Evolutionary conservation across 2,888 invertebrate species (phyloP), one percentile per base, ranked within the genome.

Genomic region (Drosophila crucigera): DNA sequence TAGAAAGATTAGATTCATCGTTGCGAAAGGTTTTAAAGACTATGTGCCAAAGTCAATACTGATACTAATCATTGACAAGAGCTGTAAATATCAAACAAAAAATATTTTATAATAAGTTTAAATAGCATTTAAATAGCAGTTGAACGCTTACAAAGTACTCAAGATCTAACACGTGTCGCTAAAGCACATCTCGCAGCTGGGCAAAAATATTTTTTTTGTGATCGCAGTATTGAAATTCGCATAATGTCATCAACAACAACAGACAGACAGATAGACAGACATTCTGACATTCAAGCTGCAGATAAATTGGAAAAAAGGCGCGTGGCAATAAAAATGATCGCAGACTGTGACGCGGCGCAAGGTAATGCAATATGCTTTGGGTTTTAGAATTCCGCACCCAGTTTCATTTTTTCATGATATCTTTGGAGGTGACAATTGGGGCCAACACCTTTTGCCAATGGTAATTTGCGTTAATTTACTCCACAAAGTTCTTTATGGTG

Each of bases 391-490:
- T 82, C 88, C 87, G 78, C 87, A 77, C 91, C 87, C 74, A 81
- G 75, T 78, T 89, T 55, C 68, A 35, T 56, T 70, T 73, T 70
- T 56, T 58, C 39, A 53, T 78, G 77, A 83, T 85, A 81, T 86
- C 77, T 75, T 64, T 90, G 71, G 77, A 87, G 84, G 90, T 91
- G 91, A 91, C 91, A 88, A 89, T 89, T 89, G 88, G 90, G 90
- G 88, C 90, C 90, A 87, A 87, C 87, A 89, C 88, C 90, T 87
- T 82, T 82, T 78, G 80, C 72, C 71, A 83, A 77, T 85, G 83
- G 78, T 79, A 86, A 90, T 90, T 86, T 82, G 71, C 77, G 71
- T 75, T 86, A 90, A 90, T 85, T 85, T 65, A 73, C 56, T 61
- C 74, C 71, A 70, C 66, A 72, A 82, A 60, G 68, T 71, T 66